phyloP scores from a whole-genome alignment of 2,888 invertebrate genomes.

The Leucophenga montana region DNA sequence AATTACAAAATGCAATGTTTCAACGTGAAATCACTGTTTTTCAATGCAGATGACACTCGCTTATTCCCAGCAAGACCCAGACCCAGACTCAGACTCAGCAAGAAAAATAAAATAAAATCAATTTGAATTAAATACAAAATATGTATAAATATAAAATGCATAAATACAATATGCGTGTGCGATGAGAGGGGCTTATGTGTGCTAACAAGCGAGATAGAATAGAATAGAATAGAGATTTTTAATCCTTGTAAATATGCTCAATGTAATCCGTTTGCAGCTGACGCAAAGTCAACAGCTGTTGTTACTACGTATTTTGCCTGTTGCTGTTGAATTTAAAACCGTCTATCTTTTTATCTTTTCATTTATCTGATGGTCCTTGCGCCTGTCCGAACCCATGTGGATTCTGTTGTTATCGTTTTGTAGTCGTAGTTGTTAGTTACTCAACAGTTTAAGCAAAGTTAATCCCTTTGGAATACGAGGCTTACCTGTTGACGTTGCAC shows the following conservation, averaged over 20 bases:
- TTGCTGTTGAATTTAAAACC: constrained; percentile 22
- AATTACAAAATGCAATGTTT: too few relatives aligned
- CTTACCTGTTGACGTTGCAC: constrained; percentile 59
- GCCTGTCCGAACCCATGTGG: constrained; percentile 11
- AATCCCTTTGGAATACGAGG: constrained; percentile 57
- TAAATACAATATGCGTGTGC: constrained; percentile 7
- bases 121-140: constrained; percentile 33
- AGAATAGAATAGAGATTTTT: constrained; percentile 30
- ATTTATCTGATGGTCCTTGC: constrained; percentile 14
- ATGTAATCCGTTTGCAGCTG: constrained; percentile 58
- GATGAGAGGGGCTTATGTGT: constrained; percentile 31
- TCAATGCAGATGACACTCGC: too few relatives aligned
- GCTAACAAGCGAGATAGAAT: background rate
- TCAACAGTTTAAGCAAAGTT: constrained; percentile 57
- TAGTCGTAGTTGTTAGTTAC: constrained; percentile 47
- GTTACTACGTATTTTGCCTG: constrained; percentile 18
- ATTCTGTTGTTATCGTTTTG: constrained; percentile 16
- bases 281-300: constrained; percentile 21
- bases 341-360: constrained; percentile 33
- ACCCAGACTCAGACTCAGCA: too few relatives aligned
- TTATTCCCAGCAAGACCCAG: too few relatives aligned
- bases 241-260: constrained; percentile 60
- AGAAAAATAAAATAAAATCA: too few relatives aligned
- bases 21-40: too few relatives aligned
- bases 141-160: constrained; percentile 11